These are phyloP conservation scores for Triplophysa siluroides DNA, from an alignment of 2,113 vertebrate genomes.

Conservation along the genomic window DNA sequence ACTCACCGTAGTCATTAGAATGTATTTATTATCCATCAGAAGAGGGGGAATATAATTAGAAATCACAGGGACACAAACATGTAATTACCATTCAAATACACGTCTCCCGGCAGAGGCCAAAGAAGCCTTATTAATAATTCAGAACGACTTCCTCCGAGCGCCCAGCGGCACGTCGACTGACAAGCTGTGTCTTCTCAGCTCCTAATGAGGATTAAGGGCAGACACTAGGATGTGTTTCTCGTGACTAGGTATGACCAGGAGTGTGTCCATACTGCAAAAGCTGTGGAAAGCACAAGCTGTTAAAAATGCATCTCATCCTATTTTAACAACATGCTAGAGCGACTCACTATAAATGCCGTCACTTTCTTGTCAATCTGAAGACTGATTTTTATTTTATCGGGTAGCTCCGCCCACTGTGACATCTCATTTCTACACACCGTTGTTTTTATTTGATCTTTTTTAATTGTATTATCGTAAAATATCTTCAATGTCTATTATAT, in stretches of 20 bases:
- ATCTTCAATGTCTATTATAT: too few species aligned
- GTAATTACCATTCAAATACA: slow-evolving; percentile 62
- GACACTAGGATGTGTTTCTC: slow-evolving; percentile 42
- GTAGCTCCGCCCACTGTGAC: not conserved
- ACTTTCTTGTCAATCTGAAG: not conserved
- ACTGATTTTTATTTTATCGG: not conserved
- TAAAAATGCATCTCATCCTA: too few species aligned
- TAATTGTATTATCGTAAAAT: too few species aligned
- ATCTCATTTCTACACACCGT: not conserved
- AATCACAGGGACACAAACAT: slow-evolving; percentile 57
- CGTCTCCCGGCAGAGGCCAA: slow-evolving; percentile 39
- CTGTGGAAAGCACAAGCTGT: not conserved
- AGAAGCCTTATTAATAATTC: slow-evolving; percentile 61
- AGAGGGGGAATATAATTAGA: slow-evolving; percentile 56
- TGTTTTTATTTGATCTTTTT: too few species aligned
- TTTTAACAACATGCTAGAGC: not conserved
- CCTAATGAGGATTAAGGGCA: slow-evolving; percentile 63
- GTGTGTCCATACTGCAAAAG: slow-evolving; percentile 19
- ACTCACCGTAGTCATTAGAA: slow-evolving; percentile 51
- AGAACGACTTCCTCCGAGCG: slow-evolving; percentile 49
- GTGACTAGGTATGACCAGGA: slow-evolving; percentile 24
- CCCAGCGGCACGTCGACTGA: slow-evolving; percentile 34
- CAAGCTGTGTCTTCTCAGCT: slow-evolving; percentile 43
- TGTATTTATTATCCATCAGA: slow-evolving; percentile 59
- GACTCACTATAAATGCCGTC: not conserved